A percentile compares a stretch with the other conserved stretches of the same genome.
These are phyloP conservation scores for Eptesicus fuscus DNA, from an alignment of 2,113 vertebrate genomes.

Conservation along the genomic window DNA sequence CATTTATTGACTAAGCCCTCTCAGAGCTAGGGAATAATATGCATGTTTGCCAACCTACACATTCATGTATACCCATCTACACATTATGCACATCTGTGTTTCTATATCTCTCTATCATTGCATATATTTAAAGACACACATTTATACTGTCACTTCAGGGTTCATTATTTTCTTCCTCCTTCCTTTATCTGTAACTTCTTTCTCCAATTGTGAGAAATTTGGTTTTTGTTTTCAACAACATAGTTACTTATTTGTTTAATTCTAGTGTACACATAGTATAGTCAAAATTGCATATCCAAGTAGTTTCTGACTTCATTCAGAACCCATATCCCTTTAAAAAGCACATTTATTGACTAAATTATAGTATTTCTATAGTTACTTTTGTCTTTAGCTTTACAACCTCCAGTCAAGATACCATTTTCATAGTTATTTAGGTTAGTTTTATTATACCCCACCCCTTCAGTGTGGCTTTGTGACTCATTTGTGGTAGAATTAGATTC, in stretches of 20 bases:
- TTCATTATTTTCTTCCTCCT: not conserved
- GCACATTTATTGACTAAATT: not conserved
- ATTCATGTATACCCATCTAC: not conserved
- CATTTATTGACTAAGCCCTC: not conserved
- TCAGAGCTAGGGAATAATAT: not conserved
- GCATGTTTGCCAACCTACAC: not conserved
- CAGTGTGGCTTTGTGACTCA: not conserved
- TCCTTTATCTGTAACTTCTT: not conserved
- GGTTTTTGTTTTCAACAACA: not conserved
- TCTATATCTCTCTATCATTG: not conserved
- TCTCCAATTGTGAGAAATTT: not conserved
- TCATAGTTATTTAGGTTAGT: not conserved
- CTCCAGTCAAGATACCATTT: not conserved
- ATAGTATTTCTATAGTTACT: not conserved
- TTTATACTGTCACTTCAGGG: not conserved
- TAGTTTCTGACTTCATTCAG: constrained; percentile 1
- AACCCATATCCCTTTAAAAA: not conserved
- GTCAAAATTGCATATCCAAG: not conserved
- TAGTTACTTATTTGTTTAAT: not conserved
- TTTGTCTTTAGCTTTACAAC: not conserved
- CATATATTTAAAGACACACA: not conserved
- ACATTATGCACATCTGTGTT: not conserved
- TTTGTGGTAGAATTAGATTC: not conserved
- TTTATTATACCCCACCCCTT: not conserved
- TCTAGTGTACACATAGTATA: not conserved